phyloP scores from a whole-genome alignment of 1,140 invertebrate species.

The Ylistrum balloti region DNA sequence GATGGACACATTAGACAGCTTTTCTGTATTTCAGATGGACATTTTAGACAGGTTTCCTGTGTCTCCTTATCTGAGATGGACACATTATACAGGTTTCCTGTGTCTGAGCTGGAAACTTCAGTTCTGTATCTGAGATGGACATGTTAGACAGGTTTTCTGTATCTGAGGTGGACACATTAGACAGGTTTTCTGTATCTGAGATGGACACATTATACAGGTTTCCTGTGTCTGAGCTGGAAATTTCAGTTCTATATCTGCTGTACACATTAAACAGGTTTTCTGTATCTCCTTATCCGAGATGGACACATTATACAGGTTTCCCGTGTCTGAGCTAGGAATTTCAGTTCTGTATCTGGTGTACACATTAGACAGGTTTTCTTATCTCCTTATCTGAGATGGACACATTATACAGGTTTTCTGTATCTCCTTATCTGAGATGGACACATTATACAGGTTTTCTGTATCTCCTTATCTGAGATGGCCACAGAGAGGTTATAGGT shows the following conservation, averaged over 20 bases:
- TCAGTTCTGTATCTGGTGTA: neutral
- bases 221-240: neutral
- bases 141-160: too few relatives aligned
- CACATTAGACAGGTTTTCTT: neutral
- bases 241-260: neutral
- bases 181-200: too few relatives aligned
- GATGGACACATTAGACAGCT: neutral
- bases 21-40: neutral
- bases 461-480: too few relatives aligned
- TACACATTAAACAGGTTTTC: neutral
- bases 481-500: too few relatives aligned
- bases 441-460: neutral
- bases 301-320: neutral
- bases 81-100: neutral
- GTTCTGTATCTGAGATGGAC: too few relatives aligned
- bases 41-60: neutral
- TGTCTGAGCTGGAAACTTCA: too few relatives aligned
- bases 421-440: neutral
- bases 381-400: too few relatives aligned
- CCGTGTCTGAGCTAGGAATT: neutral
- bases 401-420: neutral
- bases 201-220: neutral
- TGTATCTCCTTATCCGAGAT: neutral
- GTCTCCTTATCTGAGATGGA: neutral
- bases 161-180: too few relatives aligned